Conservation (phyloP, 2,113 vertebrate genomes). For the Python bivittatus region DNA sequence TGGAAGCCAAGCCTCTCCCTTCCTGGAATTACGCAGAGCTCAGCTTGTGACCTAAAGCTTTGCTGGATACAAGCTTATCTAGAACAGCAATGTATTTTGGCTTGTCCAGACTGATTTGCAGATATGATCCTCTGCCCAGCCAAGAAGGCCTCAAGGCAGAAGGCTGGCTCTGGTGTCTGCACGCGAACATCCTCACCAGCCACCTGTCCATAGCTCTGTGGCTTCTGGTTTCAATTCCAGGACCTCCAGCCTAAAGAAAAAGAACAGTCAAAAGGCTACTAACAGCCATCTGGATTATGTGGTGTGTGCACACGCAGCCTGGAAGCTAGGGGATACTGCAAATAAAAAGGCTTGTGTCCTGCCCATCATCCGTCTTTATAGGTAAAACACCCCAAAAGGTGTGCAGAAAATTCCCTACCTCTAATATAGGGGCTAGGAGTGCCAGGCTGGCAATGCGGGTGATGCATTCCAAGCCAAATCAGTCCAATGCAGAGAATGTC, state of each 20-base stretch:
- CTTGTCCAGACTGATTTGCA: not conserved
- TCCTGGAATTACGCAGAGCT: constrained; percentile 36
- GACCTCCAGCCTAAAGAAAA: not conserved
- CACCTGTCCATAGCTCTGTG: not conserved
- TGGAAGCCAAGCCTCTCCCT: constrained; percentile 27
- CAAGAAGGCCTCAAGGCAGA: not conserved
- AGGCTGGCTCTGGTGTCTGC: not conserved
- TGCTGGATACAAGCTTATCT: not conserved
- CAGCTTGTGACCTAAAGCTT: not conserved
- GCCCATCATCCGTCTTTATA: not conserved
- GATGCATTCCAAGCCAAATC: not conserved
- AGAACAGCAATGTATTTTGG: not conserved
- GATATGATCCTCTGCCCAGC: not conserved
- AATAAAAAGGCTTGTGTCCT: not conserved
- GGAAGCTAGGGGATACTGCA: not conserved
- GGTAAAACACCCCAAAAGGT: not conserved
- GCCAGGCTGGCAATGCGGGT: not conserved
- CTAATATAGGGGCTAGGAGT: not conserved
- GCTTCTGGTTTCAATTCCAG: not conserved
- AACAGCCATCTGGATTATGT: not conserved
- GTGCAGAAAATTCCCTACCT: not conserved
- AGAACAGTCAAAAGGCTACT: not conserved
- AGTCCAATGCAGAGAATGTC: not conserved
- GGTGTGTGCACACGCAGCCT: not conserved
- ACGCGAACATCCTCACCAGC: not conserved